These are phyloP conservation scores for Drosophila macrospina DNA, from an alignment of 2,888 invertebrate genomes.

Conservation along the genomic window DNA sequence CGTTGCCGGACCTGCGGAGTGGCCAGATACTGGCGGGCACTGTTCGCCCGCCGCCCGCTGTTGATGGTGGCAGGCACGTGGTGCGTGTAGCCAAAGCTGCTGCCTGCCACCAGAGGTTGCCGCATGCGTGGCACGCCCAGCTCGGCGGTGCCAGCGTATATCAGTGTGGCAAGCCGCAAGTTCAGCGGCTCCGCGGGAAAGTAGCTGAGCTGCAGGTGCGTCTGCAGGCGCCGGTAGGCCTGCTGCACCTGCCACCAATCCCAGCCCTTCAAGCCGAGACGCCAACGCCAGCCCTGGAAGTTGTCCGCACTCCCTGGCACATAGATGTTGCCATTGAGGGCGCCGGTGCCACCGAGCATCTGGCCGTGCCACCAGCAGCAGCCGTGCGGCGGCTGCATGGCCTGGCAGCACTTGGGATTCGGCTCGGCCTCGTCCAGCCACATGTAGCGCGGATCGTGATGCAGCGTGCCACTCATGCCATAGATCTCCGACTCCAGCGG, in stretches of 20 bases:
- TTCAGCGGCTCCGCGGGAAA: conserved; percentile 56
- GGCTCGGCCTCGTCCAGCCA: conserved; percentile 78
- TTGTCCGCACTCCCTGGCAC: conserved; percentile 87
- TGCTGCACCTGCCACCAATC: conserved; percentile 86
- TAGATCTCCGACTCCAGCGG: conserved; percentile 85
- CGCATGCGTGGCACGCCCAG: conserved; percentile 88
- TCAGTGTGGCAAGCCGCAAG: conserved; percentile 86
- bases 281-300: conserved; percentile 87
- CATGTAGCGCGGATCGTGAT: conserved; percentile 67
- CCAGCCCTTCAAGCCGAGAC: conserved; percentile 87
- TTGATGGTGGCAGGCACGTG: conserved; percentile 87
- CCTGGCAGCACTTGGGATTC: conserved; percentile 72
- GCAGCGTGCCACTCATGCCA: conserved; percentile 58
- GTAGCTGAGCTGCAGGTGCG: conserved; percentile 85
- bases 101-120: conserved; percentile 87
- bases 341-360: conserved; percentile 88
- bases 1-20: conserved; percentile 44
- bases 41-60: conserved; percentile 87
- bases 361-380: conserved; percentile 88
- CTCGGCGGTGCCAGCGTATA: conserved; percentile 87
- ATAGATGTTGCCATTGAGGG: conserved; percentile 88
- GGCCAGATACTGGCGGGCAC: conserved; percentile 87
- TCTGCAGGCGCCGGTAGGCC: conserved; percentile 85
- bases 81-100: conserved; percentile 86
- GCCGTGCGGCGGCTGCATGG: conserved; percentile 60